Evolutionary conservation across 2,888 invertebrate species (phyloP).

Genomic region (Leucophenga montana): DNA sequence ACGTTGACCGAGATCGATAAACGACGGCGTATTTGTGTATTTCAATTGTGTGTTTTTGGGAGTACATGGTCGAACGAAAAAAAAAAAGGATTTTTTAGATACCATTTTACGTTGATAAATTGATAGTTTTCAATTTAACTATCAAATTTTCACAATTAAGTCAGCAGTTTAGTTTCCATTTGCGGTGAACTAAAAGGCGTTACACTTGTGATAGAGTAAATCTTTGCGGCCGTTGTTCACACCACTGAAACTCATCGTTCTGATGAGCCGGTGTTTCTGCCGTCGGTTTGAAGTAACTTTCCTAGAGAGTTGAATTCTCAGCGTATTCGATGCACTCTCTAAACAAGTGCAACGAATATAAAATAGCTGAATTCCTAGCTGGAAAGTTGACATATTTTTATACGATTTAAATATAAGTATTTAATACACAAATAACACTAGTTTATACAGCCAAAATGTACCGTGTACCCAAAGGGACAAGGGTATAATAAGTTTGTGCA

Average conservation of each 20-base stretch:
- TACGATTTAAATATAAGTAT: too few relatives aligned
- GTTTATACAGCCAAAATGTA: too few relatives aligned
- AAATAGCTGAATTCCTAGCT: slow-evolving; percentile 60
- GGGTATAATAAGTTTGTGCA: too few relatives aligned
- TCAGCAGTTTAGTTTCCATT: slow-evolving; percentile 65
- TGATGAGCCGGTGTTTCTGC: slow-evolving; percentile 58
- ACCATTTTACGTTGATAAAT: too few relatives aligned
- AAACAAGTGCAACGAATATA: background rate
- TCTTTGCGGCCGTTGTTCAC: slow-evolving; percentile 47
- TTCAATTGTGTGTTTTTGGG: background rate
- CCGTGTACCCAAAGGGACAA: too few relatives aligned
- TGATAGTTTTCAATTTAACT: too few relatives aligned
- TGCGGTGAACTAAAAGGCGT: slow-evolving; percentile 60
- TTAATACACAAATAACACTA: too few relatives aligned
- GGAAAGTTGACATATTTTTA: slow-evolving; percentile 61
- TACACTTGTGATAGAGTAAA: slow-evolving; percentile 70
- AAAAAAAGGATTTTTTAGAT: background rate
- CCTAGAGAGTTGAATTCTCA: slow-evolving; percentile 70
- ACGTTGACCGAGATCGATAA: background rate
- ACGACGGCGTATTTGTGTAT: background rate
- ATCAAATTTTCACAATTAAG: slow-evolving; percentile 59
- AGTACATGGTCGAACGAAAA: background rate
- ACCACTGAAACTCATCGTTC: slow-evolving; percentile 61
- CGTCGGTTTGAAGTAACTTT: slow-evolving; percentile 53
- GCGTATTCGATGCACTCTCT: slow-evolving; percentile 24